Base-by-base conservation (phyloP, 2,888 invertebrate species). In the Ptycholaimellus sp. region DNA sequence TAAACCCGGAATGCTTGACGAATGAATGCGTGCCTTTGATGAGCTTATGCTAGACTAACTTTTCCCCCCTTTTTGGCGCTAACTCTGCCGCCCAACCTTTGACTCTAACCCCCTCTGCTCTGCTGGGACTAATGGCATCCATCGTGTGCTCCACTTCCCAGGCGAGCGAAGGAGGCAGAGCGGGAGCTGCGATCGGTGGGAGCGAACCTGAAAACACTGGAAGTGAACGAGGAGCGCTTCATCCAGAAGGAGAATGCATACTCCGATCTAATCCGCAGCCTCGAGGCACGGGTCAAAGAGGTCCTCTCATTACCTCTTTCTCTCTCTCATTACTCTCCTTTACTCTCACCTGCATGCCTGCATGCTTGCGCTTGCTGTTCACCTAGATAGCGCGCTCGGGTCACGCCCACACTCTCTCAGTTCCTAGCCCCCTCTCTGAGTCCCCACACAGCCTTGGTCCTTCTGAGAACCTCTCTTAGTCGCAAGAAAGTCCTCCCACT, bases 131-230 rank as follows among this genome's bases (percentile, higher is more conserved):
- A 25, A 25, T 13, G 7, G 25, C 13, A n/a, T n/a, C n/a, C n/a
- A n/a, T n/a, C n/a, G n/a, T n/a, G n/a, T n/a, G n/a, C n/a, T n/a
- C n/a, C n/a, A n/a, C n/a, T 31, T n/a, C 11, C 21, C 33, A 67
- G 67, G 49, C 90, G 90, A 75, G 87, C 90, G 69, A 80, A 85
- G 64, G 87, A 87, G 70, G 78, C 90, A 71, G 90, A 93, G 67
- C 87, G 87, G 64, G 87, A 93, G 67, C 73, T 90, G 65, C 80
- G 83, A 65, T 87, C 90, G 59, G 87, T 93, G 65, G 90, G 90
- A 63, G 87, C 87, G 75, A 90, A 90, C 74, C 72, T 93, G 71
- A 93, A 90, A 70, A 87, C 87, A 64, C 77, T 93, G 64, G 90
- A 93, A 72, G 87, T 90, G 63, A 85, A 83, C 59, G 87, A 87